phyloP scores from a whole-genome alignment of 2,797 vertebrate genomes.

The Tapirus indicus region DNA sequence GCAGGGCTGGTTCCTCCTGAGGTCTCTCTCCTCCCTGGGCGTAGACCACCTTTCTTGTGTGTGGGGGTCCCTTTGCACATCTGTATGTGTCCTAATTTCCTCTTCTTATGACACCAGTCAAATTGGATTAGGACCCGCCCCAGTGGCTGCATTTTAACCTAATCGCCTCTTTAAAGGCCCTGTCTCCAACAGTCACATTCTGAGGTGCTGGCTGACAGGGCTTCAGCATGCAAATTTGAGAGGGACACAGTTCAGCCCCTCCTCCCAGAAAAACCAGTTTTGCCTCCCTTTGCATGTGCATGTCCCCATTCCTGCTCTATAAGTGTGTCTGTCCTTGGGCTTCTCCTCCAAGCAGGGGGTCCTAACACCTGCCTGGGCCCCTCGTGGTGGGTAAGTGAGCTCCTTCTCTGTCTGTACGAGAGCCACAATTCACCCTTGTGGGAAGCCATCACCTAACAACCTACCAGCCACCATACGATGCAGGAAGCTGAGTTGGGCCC shows the following conservation, averaged over 20 bases:
- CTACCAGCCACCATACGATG: too few relatives aligned
- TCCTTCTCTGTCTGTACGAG: background rate
- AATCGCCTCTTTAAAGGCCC: background rate
- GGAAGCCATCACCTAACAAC: background rate
- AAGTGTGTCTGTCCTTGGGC: background rate
- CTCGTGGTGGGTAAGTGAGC: fast-evolving
- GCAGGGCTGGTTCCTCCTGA: background rate
- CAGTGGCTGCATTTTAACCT: too few relatives aligned
- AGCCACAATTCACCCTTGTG: background rate
- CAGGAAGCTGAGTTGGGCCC: background rate
- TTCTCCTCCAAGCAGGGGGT: fast-evolving
- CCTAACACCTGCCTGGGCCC: too few relatives aligned
- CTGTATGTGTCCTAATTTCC: background rate
- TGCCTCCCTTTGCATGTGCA: background rate
- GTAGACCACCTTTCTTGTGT: background rate
- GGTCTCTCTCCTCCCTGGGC: background rate
- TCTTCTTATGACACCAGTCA: background rate
- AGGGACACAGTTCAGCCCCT: background rate
- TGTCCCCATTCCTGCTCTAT: background rate
- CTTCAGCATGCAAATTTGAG: fast-evolving
- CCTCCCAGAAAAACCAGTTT: fast-evolving
- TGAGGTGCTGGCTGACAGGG: background rate
- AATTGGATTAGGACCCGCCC: too few relatives aligned
- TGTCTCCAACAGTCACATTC: background rate
- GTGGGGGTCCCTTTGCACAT: fast-evolving